Percentiles rank a stretch among this genome's conserved stretches.
These are phyloP conservation scores for Brevipalpus yothersi DNA, from an alignment of 1,140 invertebrate species.

Conservation along the genomic window DNA sequence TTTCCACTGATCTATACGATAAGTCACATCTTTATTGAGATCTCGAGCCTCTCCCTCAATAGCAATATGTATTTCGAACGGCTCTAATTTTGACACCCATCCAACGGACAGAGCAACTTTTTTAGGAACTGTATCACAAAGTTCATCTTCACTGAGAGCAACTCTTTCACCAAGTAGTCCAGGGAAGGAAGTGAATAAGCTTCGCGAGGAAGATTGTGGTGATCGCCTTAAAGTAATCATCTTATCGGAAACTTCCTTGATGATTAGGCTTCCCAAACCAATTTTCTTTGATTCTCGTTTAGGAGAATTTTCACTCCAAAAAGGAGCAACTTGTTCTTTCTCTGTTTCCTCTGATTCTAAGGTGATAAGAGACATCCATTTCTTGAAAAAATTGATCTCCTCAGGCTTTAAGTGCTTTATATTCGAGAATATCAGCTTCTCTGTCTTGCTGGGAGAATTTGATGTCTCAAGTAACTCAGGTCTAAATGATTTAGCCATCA, in stretches of 20 bases:
- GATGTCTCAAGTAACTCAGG: background rate
- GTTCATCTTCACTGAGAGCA: constrained; percentile 5
- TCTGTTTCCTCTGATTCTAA: constrained; percentile 32
- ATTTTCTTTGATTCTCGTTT: constrained; percentile 18
- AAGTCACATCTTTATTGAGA: background rate
- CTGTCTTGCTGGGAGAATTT: constrained; percentile 2
- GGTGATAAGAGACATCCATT: constrained; percentile 46
- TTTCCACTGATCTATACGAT: background rate
- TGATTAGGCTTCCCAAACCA: background rate
- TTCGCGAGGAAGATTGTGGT: background rate
- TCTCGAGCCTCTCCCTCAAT: background rate
- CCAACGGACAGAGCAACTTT: background rate
- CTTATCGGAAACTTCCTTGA: background rate
- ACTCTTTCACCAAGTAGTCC: background rate
- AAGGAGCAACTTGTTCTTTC: constrained; percentile 22
- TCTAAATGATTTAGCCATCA: constrained; percentile 6
- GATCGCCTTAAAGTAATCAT: background rate
- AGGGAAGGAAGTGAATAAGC: background rate
- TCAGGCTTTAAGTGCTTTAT: constrained; percentile 31
- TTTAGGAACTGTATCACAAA: background rate
- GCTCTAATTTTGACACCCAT: background rate
- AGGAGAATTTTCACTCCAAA: constrained; percentile 32
- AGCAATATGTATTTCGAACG: background rate
- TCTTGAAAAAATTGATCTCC: constrained; percentile 53
- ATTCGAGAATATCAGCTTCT: constrained; percentile 22